Evolutionary conservation across 2,888 invertebrate genomes (phyloP).

Genomic region (Acanthosepion lycidas): DNA sequence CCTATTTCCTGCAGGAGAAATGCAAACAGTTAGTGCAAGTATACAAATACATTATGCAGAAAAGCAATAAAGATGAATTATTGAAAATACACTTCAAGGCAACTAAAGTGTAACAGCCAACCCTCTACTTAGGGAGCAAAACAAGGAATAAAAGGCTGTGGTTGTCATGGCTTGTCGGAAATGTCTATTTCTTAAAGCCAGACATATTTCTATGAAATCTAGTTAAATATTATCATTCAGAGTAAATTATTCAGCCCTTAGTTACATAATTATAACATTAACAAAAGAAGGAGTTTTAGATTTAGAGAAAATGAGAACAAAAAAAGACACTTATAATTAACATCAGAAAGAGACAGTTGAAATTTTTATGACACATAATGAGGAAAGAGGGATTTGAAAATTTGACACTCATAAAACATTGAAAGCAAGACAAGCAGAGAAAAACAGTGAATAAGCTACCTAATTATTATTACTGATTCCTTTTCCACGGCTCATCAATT

Average conservation of each 20-base stretch:
- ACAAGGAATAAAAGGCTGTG: background rate
- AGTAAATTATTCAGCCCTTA: background rate
- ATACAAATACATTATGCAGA: constrained; percentile 33
- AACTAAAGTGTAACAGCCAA: background rate
- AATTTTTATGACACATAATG: no score
- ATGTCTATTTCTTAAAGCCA: background rate
- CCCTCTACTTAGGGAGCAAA: background rate
- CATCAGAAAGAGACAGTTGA: no score
- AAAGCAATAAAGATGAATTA: constrained; percentile 33
- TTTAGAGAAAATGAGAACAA: no score
- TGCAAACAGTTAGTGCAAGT: constrained; percentile 33
- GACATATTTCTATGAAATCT: background rate
- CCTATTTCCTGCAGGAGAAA: constrained; percentile 23
- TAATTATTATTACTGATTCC: no score
- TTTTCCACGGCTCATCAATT: no score
- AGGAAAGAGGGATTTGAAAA: no score
- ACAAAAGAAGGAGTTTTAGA: no score
- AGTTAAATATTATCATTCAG: background rate
- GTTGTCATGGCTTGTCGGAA: background rate
- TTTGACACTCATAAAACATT: no score
- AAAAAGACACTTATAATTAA: no score
- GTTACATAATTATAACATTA: no score
- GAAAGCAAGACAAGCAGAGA: no score
- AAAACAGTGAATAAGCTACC: no score
- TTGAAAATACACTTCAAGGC: constrained; percentile 18